phyloP scores from a whole-genome alignment of 2,113 vertebrate species.

The Penelope pileata region DNA sequence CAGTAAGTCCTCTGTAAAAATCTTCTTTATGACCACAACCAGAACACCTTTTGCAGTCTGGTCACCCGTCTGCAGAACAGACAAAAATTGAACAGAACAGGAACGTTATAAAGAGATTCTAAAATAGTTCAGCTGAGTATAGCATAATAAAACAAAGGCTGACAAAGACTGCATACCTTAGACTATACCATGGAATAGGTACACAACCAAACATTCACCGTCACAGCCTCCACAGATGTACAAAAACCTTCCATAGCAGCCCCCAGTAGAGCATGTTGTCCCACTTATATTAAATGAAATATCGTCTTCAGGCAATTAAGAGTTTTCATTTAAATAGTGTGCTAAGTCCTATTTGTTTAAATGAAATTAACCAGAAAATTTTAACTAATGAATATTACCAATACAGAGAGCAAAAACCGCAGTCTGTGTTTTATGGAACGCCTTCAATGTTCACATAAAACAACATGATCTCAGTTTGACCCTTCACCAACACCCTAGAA shows the following conservation, averaged over 20 bases:
- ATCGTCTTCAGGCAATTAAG: background rate
- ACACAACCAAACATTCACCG: background rate
- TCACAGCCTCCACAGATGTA: background rate
- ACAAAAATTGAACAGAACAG: background rate
- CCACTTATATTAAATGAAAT: background rate
- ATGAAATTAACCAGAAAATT: background rate
- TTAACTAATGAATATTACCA: background rate
- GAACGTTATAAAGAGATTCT: background rate
- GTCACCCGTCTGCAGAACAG: background rate
- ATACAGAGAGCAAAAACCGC: background rate
- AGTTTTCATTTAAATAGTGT: background rate
- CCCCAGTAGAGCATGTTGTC: background rate
- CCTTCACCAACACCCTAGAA: background rate
- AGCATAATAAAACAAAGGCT: background rate
- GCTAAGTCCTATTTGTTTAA: background rate
- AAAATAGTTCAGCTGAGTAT: background rate
- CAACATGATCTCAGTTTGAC: background rate
- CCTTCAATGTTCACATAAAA: background rate
- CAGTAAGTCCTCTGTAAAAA: background rate
- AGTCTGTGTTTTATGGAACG: background rate
- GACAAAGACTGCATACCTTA: background rate
- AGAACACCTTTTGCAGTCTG: background rate
- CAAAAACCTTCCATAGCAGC: background rate
- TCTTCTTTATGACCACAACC: background rate
- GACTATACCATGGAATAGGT: background rate